Base-by-base conservation (phyloP, 2,113 vertebrate species). In the Ploceus nigricollis region DNA sequence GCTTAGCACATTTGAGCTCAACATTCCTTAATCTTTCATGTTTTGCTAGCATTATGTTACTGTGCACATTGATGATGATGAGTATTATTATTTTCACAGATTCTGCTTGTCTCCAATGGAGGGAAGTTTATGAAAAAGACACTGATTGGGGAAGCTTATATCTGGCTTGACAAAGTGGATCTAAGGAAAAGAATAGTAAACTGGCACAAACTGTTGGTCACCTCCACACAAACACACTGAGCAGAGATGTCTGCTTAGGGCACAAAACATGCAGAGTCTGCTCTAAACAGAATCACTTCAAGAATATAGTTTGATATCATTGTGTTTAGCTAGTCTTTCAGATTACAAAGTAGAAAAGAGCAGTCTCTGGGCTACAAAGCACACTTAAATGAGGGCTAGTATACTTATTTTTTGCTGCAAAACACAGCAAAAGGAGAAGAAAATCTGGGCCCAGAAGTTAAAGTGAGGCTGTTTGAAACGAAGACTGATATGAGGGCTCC, bases 111-210 rank as follows among this genome's bases (percentile, higher is more conserved):
- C 92, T 99, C 99, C 84, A 99, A 99, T 53, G 99, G 99, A 96
- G 99, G 99, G 50, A 99, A 99, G 96, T 99, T 99, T 97, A 98
- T 99, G 99, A 99, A 99, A 98, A 99, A 99, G 98, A 99, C 99
- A 39, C 96, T 99, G 95, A 99, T 99, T 89, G 99, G 99, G 3
- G 99, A 99, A 97, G 99, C 99, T 89, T 99, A 99, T 97, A 99
- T 99, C 97, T 99, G 99, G 99, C 98, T 99, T 94, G 99, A 99
- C 98, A 99, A 99, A 98, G 99, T 99, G 97, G 99, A 99, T 98
- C 99, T 99, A 98, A 99, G 99, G 95, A 99, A 99, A 98, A 98
- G 99, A 96, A 99, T 98, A 92, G 99, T 99, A 95, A 99, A 99
- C 98, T 99, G 99, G 99, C 99, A 99, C 98, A 99, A 99, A 97